These are phyloP conservation scores for Pocillopora damicornis DNA, from an alignment of 64 coral and sea anemone genomes.

Conservation along the genomic window DNA sequence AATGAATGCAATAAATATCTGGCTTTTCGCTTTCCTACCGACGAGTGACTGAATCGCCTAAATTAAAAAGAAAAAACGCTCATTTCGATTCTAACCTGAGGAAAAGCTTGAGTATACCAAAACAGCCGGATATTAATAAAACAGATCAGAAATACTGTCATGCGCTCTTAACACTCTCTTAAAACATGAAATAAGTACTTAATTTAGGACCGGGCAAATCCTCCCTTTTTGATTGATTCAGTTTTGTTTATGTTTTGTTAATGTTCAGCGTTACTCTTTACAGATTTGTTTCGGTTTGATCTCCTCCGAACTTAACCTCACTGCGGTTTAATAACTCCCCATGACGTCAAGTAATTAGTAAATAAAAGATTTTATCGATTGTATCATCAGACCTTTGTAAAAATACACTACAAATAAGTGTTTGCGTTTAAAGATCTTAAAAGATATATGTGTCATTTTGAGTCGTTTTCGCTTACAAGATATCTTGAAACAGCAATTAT, in stretches of 20 bases:
- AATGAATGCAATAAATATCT: too few relatives aligned
- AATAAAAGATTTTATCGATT: conserved; percentile 17
- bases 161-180: not conserved
- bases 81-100: too few relatives aligned
- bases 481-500: too few relatives aligned
- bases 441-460: too few relatives aligned
- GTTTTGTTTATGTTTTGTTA: not conserved
- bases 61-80: too few relatives aligned
- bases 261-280: not conserved
- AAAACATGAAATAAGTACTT: not conserved
- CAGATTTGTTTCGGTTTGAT: not conserved
- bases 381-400: not conserved
- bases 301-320: not conserved
- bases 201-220: not conserved
- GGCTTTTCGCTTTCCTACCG: too few relatives aligned
- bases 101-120: too few relatives aligned
- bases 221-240: not conserved
- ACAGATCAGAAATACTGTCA: not conserved
- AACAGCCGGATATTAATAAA: not conserved
- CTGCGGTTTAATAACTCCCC: not conserved
- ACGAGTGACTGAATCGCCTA: too few relatives aligned
- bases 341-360: conserved; percentile 13
- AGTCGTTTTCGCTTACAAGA: too few relatives aligned
- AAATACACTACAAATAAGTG: not conserved
- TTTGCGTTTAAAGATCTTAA: too few relatives aligned